Base-by-base conservation (phyloP, 2,797 vertebrate species). In the Siniperca undulata region DNA sequence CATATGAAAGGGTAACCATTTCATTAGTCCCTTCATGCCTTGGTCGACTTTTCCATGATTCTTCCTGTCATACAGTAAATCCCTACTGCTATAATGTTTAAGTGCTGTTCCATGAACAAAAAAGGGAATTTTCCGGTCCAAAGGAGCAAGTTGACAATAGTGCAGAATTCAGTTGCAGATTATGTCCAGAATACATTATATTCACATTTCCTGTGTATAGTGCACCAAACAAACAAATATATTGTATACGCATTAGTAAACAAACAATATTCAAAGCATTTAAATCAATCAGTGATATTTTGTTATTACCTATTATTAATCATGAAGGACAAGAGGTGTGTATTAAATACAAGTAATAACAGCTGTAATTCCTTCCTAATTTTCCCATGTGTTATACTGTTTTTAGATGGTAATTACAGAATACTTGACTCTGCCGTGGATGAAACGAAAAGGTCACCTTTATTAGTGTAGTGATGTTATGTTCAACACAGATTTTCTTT, bases 321-420 rank as follows among this genome's bases (percentile, higher is more conserved):
- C 27, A 38, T 56, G 42, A 68, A 52, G 19, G 44, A 24, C 36
- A 80, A 53, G 12, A 34, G 40, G 11, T 20, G 19, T 17, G 20
- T 34, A 11, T 61, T 30, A 42, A 61, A 24, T 24, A 34, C 1
- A 14, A 46, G 14, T 53, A 56, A 48, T 22, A 82, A 19, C 11
- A 60, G 34, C 19, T 19, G 14, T 50, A 50, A 38, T 72, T 42
- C 59, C 13, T 20, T 42, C 74, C 12, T 17, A 40, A 40, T 60
- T 5, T 42, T 36, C 42, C 73, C 7, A 5, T 68, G 17, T 36
- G 20, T 16, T 36, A 22, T 48, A 27, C 24, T 24, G 12, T 50
- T 60, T 71, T 60, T 61, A 60, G 46, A 24, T 4, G 16, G 61
- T 82, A 36, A 82, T 60, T 46, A 60, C 5, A 53, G 11, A 72